Percentiles rank a stretch among this genome's conserved stretches.
Evolutionary conservation across 2,888 invertebrate species (phyloP).

Genomic region (Euclidia mi): DNA sequence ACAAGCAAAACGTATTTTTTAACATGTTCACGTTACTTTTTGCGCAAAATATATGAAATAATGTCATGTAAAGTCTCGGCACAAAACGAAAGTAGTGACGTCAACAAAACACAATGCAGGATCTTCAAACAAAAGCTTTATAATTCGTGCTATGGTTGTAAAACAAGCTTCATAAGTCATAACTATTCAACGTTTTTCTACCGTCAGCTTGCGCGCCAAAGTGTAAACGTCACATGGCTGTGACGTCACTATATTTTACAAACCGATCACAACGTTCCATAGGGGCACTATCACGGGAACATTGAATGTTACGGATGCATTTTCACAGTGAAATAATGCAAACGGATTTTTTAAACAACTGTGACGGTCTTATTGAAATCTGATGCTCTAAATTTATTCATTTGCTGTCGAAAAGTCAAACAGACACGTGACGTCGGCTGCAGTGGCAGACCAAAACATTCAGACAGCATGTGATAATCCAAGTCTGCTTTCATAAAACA

Average conservation of each 20-base stretch:
- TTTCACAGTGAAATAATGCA: no score
- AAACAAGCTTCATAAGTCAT: conserved; percentile 21
- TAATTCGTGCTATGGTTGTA: conserved; percentile 19
- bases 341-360: no score
- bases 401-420: no score
- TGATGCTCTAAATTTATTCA: no score
- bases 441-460: no score
- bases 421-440: no score
- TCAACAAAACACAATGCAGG: conserved; percentile 4
- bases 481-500: no score
- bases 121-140: conserved; percentile 14
- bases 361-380: no score
- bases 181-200: conserved; percentile 9
- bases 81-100: background rate
- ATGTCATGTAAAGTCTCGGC: background rate
- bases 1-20: no score
- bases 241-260: conserved; percentile 17
- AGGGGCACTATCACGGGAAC: background rate
- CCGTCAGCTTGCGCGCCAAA: conserved; percentile 10
- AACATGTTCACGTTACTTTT: no score
- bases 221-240: conserved; percentile 1
- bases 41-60: background rate
- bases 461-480: no score
- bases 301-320: no score
- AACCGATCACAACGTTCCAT: background rate